Conservation (phyloP, 2,113 vertebrate species). For the Phaethornis superciliosus region DNA sequence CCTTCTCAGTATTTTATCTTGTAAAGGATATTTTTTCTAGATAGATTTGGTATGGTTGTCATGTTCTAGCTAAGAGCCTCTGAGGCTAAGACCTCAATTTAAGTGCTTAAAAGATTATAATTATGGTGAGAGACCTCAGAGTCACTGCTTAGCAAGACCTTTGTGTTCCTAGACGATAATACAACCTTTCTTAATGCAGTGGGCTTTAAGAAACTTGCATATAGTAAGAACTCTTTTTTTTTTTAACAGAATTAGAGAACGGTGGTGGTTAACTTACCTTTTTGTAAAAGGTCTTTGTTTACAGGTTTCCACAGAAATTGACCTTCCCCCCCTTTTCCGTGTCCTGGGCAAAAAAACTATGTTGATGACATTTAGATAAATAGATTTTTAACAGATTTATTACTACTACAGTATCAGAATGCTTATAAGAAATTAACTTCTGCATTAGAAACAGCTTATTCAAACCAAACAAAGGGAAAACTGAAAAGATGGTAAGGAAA, state of each 20-base stretch:
- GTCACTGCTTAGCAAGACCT: not conserved
- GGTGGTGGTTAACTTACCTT: fast-evolving
- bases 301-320: not conserved
- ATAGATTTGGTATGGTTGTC: not conserved
- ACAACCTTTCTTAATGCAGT: not conserved
- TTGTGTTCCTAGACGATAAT: not conserved
- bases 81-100: not conserved
- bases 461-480: slow-evolving; percentile 7
- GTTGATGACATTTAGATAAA: not conserved
- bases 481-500: not conserved
- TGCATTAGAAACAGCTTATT: slow-evolving; percentile 24
- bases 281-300: not conserved
- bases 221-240: not conserved
- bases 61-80: not conserved
- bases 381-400: slow-evolving; percentile 28
- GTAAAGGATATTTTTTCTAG: not conserved
- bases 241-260: not conserved
- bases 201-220: not conserved
- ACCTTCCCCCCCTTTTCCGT: not conserved
- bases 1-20: not conserved
- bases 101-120: not conserved
- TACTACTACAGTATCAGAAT: slow-evolving; percentile 4
- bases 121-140: not conserved
- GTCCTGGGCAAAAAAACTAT: not conserved
- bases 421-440: not conserved